Evolutionary conservation across 2,888 invertebrate genomes (phyloP).

Genomic region (Dorcus parallelipipedus): DNA sequence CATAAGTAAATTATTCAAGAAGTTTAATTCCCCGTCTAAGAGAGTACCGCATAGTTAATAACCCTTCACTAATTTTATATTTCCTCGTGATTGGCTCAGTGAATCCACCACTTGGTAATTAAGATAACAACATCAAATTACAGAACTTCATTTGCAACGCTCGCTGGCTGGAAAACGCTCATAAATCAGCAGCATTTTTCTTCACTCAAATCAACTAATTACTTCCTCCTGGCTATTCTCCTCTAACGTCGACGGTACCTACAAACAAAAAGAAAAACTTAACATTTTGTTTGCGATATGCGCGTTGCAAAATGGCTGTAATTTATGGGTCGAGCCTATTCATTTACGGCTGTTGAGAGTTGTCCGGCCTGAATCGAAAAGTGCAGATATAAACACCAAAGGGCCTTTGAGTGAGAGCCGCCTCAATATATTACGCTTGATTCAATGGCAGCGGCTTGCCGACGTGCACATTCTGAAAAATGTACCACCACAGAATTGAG

Average conservation of each 20-base stretch:
- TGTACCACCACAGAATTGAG: neutral
- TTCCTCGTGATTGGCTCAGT: neutral
- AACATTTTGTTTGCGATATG: neutral
- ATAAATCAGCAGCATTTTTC: neutral
- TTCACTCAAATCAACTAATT: no score
- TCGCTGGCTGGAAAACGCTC: neutral
- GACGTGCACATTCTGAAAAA: neutral
- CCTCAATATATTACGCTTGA: conserved; percentile 1
- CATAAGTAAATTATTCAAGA: neutral
- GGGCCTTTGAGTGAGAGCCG: neutral
- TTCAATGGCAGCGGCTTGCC: conserved; percentile 1
- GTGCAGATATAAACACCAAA: conserved; percentile 2
- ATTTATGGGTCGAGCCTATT: neutral
- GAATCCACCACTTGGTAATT: neutral
- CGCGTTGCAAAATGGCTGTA: neutral
- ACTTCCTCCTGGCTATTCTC: no score
- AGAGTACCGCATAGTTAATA: neutral
- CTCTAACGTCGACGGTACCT: no score
- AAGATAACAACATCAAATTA: conserved; percentile 2
- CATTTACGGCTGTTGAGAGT: neutral
- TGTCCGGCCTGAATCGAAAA: neutral
- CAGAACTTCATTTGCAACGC: neutral
- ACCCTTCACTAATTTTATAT: neutral
- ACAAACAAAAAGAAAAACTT: no score
- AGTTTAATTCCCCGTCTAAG: neutral